Evolutionary conservation across 2,888 invertebrate genomes (phyloP).

Genomic region (Nemoura dubitans): DNA sequence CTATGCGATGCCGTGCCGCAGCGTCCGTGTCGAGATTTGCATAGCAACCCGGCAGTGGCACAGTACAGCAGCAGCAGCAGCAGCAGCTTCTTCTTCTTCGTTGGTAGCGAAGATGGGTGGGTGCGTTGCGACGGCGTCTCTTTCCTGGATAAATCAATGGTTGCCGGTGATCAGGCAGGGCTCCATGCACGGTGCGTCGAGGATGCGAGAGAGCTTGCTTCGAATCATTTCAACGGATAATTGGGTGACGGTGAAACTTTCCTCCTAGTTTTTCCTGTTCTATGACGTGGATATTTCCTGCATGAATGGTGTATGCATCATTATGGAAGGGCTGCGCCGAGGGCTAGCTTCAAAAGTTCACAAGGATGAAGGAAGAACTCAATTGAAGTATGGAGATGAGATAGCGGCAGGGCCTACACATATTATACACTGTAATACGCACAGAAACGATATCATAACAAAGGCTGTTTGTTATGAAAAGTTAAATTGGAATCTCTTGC

Average conservation of each 20-base stretch:
- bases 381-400: slow-evolving; percentile 12
- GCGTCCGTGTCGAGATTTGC: slow-evolving; percentile 3
- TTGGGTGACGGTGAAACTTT: not conserved
- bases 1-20: not conserved
- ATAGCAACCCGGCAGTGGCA: not conserved
- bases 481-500: slow-evolving; percentile 22
- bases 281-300: not conserved
- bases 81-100: not conserved
- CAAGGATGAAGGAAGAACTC: slow-evolving; percentile 12
- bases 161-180: not conserved
- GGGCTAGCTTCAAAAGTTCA: slow-evolving; percentile 9
- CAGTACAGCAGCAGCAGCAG: no score
- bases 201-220: not conserved
- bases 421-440: not conserved
- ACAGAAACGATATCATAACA: slow-evolving; percentile 27
- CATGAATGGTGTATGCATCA: not conserved
- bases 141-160: slow-evolving; percentile 12
- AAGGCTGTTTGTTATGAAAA: slow-evolving; percentile 13
- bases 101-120: not conserved
- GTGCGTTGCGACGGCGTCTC: not conserved
- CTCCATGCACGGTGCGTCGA: not conserved
- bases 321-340: not conserved
- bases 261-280: not conserved
- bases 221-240: slow-evolving; percentile 5
- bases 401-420: not conserved